Conservation (phyloP, 2,113 vertebrate genomes). For the Pluvialis apricaria region DNA sequence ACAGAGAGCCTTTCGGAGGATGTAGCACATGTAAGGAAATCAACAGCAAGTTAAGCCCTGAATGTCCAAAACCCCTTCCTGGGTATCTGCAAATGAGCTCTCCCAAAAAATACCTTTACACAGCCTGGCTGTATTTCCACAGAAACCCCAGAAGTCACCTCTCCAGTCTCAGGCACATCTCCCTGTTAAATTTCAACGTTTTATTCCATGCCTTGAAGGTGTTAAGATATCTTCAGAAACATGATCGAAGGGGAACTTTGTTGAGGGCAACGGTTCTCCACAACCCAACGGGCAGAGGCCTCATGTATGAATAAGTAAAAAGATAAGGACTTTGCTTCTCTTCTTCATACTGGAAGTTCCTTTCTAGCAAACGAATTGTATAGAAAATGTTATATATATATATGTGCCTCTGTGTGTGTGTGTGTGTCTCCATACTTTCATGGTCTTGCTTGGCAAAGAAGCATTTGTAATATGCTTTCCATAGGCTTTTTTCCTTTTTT, state of each 20-base stretch:
- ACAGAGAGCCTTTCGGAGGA: background rate
- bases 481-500: background rate
- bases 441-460: background rate
- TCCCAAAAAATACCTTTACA: background rate
- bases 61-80: background rate
- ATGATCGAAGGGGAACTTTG: background rate
- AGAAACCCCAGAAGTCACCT: background rate
- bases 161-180: fast-evolving
- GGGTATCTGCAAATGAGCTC: background rate
- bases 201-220: background rate
- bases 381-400: background rate
- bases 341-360: background rate
- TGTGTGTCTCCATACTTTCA: background rate
- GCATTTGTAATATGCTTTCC: background rate
- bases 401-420: fast-evolving
- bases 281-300: background rate
- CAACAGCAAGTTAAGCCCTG: background rate
- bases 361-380: background rate
- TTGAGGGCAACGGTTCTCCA: background rate
- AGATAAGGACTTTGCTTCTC: background rate
- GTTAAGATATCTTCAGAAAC: background rate
- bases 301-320: background rate
- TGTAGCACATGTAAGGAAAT: background rate
- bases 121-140: background rate
- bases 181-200: background rate